phyloP scores from a whole-genome alignment of 2,113 vertebrate species.

The Sander vitreus region DNA sequence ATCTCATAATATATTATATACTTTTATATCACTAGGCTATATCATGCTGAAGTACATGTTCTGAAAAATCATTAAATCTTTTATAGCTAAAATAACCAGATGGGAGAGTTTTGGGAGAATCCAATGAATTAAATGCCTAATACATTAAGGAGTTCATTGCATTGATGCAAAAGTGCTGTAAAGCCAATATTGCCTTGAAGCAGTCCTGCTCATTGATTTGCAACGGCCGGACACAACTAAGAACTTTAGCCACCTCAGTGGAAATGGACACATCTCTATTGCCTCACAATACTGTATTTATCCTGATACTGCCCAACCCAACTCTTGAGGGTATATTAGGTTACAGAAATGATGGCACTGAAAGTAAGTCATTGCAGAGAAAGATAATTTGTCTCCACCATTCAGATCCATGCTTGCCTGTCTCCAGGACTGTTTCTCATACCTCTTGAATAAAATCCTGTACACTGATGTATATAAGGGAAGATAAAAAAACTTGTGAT shows the following conservation, averaged over 20 bases:
- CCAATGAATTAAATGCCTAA: not conserved
- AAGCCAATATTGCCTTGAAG: not conserved
- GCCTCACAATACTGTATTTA: not conserved
- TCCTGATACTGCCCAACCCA: constrained; percentile 1
- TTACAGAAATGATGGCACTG: constrained; percentile 11
- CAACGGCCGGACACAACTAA: not conserved
- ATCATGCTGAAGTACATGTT: not conserved
- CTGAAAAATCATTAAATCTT: not conserved
- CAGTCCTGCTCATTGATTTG: not conserved
- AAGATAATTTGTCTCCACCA: constrained; percentile 11
- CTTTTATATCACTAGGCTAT: not conserved
- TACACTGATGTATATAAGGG: not conserved
- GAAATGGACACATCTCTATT: not conserved
- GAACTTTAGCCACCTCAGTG: not conserved
- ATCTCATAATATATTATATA: not conserved
- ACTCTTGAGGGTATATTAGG: not conserved
- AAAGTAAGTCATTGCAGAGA: constrained; percentile 3
- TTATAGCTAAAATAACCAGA: not conserved
- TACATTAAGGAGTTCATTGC: not conserved
- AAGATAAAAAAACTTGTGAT: not conserved
- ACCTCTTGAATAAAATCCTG: not conserved
- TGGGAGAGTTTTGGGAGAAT: not conserved
- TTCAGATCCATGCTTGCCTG: not conserved
- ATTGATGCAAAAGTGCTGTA: not conserved
- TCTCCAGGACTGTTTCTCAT: not conserved